A percentile compares a stretch with the other conserved stretches of the same genome.
Conservation (phyloP, 2,888 invertebrate species). For the Scaptomyza parva region DNA sequence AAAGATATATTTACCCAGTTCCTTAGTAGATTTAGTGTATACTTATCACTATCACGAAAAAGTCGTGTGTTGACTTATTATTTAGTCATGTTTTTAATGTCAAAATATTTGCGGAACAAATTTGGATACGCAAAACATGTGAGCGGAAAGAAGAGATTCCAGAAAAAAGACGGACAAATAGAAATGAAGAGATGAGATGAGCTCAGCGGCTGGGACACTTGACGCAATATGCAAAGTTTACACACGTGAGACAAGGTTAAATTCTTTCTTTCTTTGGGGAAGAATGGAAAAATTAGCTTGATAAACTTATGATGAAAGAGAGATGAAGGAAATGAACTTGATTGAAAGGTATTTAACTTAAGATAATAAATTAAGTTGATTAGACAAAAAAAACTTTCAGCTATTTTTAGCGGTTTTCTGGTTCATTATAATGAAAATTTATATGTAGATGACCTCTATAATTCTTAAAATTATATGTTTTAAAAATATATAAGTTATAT, state of each 20-base stretch:
- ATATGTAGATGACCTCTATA: too few species aligned
- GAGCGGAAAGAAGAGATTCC: not conserved
- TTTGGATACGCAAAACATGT: slow-evolving; percentile 3
- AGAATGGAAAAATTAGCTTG: not conserved
- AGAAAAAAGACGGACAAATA: not conserved
- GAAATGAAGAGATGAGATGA: slow-evolving; percentile 3
- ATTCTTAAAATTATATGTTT: too few species aligned
- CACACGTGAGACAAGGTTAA: slow-evolving; percentile 56
- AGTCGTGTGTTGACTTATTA: slow-evolving; percentile 36
- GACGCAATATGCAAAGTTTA: slow-evolving; percentile 69
- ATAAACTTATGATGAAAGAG: too few species aligned
- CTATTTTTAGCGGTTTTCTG: too few species aligned
- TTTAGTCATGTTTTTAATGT: slow-evolving; percentile 10
- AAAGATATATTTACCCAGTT: slow-evolving; percentile 7
- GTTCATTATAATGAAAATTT: too few species aligned
- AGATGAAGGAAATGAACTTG: not conserved
- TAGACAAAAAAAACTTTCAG: too few species aligned
- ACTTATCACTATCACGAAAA: not conserved
- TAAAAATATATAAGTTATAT: not conserved
- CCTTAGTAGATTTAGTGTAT: not conserved
- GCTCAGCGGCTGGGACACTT: slow-evolving; percentile 48
- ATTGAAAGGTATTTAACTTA: too few species aligned
- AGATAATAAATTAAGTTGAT: not conserved
- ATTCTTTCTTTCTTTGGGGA: not conserved
- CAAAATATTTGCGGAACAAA: slow-evolving; percentile 44